Evolutionary conservation across 2,797 vertebrate species (phyloP), one percentile per base, ranked within the genome.

Genomic region (Oreonectes daqikongensis): DNA sequence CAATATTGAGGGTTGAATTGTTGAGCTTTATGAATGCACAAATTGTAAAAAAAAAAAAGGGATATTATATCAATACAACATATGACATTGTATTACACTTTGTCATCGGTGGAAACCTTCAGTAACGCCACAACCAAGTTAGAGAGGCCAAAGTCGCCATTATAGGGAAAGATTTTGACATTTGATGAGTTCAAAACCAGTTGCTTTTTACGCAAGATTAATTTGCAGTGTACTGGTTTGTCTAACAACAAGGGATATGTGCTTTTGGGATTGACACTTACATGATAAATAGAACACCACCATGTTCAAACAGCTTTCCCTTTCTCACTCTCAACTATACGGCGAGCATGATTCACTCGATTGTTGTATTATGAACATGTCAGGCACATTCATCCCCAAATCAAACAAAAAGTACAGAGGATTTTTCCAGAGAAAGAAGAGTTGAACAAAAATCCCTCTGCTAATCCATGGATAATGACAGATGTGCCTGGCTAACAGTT

Each of bases 401-500:
- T 75, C 55, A 65, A 44, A 75, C 38, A 76, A 76, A 78, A 50
- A 75, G 20, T 50, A 10, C 15, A n/a, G 17, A 17, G 18, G 67
- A 66, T 81, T 81, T 79, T 72, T 81, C 71, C 50, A 75, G 69
- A n/a, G 66, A 59, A 77, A 63, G 42, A 38, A 35, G 32, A 60
- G 44, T 35, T 38, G 30, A 42, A 18, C 24, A 60, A 70, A 44
- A 72, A 76, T 59, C 18, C 26, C 72, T 59, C 32, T 64, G 42
- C 75, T 81, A 82, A 84, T 85, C 82, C 79, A 82, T 83, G 35
- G n/a, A 75, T 77, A 78, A 84, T 83, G 83, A 82, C 72, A 72
- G 80, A 60, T 75, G 52, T 77, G 75, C 18, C 38, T 66, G 57
- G 46, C 57, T 38, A 79, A 79, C 42, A 69, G 60, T 71, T 72